A percentile compares a stretch with the other conserved stretches of the same genome.
These are phyloP conservation scores for Caenorhabditis brenneri DNA, from an alignment of 1,140 invertebrate genomes.

Conservation along the genomic window DNA sequence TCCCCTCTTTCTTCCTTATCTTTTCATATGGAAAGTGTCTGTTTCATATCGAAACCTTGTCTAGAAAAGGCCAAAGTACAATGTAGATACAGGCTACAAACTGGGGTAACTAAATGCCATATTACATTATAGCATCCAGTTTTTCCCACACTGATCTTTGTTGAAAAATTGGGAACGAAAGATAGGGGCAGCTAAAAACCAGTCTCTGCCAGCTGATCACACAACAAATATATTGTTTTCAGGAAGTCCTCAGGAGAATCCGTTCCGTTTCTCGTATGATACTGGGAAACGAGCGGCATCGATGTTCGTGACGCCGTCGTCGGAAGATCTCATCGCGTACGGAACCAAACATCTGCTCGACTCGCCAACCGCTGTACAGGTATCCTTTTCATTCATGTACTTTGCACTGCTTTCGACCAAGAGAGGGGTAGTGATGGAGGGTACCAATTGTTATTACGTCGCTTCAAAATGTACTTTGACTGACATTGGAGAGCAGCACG, in stretches of 20 bases:
- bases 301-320: conserved; percentile 41
- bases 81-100: neutral
- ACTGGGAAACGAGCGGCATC: conserved; percentile 39
- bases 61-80: neutral
- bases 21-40: neutral
- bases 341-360: conserved; percentile 40
- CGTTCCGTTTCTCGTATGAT: conserved; percentile 39
- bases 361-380: conserved; percentile 27
- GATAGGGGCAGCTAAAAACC: neutral
- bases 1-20: neutral
- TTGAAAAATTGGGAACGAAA: neutral
- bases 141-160: conserved; percentile 11
- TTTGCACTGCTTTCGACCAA: conserved; percentile 12
- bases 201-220: neutral
- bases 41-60: neutral
- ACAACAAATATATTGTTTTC: neutral
- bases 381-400: conserved; percentile 37
- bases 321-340: conserved; percentile 29
- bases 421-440: no score
- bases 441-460: conserved; percentile 45
- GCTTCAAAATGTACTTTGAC: conserved; percentile 19
- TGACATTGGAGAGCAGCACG: conserved; percentile 34
- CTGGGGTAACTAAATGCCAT: neutral
- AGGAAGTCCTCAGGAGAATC: conserved; percentile 41
- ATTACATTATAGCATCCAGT: conserved; percentile 31